These are phyloP conservation scores for Cyprinodon diabolis DNA, from an alignment of 2,797 vertebrate genomes.

Conservation along the genomic window DNA sequence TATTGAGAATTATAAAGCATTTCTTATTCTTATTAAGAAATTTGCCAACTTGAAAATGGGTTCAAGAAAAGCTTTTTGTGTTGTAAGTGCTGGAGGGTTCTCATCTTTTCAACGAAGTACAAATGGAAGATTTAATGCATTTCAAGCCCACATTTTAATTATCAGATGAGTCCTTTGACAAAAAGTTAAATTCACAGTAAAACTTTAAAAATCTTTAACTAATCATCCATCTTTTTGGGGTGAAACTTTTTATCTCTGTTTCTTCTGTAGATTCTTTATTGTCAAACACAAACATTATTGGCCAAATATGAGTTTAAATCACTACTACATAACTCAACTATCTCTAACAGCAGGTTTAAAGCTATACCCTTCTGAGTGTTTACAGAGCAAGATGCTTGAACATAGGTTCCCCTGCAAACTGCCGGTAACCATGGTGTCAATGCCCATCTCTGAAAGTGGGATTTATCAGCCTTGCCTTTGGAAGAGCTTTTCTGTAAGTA, in stretches of 20 bases:
- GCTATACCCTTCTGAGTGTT: neutral
- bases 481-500: conserved; percentile 50
- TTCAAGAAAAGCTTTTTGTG: neutral
- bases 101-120: neutral
- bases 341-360: neutral
- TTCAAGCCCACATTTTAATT: neutral
- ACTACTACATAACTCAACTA: neutral
- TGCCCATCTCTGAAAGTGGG: neutral
- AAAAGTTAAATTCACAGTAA: neutral
- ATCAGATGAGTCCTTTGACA: neutral
- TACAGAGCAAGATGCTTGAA: neutral
- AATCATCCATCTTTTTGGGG: neutral
- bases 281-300: neutral
- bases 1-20: neutral
- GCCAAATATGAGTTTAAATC: neutral
- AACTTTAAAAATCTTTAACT: neutral
- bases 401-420: neutral
- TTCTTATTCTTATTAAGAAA: neutral
- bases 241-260: neutral
- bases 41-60: neutral
- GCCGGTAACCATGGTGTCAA: neutral
- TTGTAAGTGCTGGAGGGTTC: neutral
- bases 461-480: conserved; percentile 26
- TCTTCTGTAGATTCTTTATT: neutral
- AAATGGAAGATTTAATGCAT: conserved; percentile 1